Base-by-base conservation (phyloP, 2,888 invertebrate genomes). In the Tipula confusa region DNA sequence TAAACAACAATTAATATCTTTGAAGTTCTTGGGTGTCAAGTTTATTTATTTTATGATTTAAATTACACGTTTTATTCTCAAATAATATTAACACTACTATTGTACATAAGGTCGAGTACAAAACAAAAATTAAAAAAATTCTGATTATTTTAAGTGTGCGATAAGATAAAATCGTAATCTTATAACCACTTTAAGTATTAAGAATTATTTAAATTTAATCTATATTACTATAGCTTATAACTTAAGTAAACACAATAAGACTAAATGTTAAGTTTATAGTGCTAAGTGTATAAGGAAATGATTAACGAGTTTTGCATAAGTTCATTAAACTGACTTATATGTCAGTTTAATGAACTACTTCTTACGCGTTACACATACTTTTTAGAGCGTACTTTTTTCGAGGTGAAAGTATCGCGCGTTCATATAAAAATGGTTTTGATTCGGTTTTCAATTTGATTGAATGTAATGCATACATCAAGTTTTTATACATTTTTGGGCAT, bases 161-260 rank as follows among this genome's bases (percentile, higher is more conserved):
- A 64, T 64, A 64, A 64, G 64, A 64, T 64, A 64, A 64, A 64
- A 18, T 64, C 24, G 64, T 64, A 64, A 64, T 64, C 64, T 64
- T 24, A 64, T 24, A 18, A 64, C 64, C 43, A n/a, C 2, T n/a
- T 4, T 2, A 43, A n/a, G 24, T 64, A 24, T 24, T 64, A 64
- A 9, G 43, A 36, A 43, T n/a, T n/a, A n/a, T n/a, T n/a, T n/a
- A n/a, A n/a, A n/a, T n/a, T n/a, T n/a, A n/a, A n/a, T n/a, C n/a
- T n/a, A n/a, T n/a, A n/a, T n/a, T n/a, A n/a, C n/a, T n/a, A n/a
- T n/a, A n/a, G n/a, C n/a, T n/a, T n/a, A n/a, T n/a, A n/a, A n/a
- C 3, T 2, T 15, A 43, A 2, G 3, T 36, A 36, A 11, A 43
- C 2, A 43, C 43, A 3, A 43, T 0, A 24, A 64, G 9, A 9